Conservation (phyloP, 2,113 vertebrate species). For the Gallinago media region DNA sequence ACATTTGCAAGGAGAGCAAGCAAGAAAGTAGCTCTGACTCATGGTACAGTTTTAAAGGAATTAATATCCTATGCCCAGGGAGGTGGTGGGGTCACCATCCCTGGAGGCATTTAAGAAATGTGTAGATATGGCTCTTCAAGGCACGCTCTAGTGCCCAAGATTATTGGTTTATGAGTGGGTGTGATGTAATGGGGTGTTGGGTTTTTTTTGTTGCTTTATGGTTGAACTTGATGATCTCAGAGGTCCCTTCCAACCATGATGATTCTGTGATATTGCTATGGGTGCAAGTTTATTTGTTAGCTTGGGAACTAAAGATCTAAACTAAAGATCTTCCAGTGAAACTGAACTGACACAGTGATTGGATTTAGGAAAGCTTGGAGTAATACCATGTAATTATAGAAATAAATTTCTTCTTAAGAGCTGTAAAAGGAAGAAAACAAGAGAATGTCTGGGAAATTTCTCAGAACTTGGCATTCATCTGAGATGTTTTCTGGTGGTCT, state of each 20-base stretch:
- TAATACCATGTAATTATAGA: neutral
- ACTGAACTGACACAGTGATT: neutral
- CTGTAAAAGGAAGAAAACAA: neutral
- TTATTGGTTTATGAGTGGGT: too few species aligned
- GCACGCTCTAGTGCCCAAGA: too few species aligned
- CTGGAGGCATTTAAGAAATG: too few species aligned
- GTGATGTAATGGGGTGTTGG: too few species aligned
- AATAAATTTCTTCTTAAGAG: neutral
- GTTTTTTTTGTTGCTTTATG: too few species aligned
- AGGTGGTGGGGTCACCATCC: too few species aligned
- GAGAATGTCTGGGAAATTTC: neutral
- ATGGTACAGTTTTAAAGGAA: neutral
- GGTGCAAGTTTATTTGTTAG: neutral
- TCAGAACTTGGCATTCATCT: neutral
- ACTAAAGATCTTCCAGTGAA: neutral
- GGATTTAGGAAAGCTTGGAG: neutral
- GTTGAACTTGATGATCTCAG: too few species aligned
- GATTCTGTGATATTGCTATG: neutral
- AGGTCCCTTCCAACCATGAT: too few species aligned
- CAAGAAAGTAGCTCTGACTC: neutral
- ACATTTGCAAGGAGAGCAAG: neutral
- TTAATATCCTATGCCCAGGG: neutral
- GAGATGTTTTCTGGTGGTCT: neutral
- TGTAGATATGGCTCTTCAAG: too few species aligned
- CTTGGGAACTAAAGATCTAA: neutral